A percentile compares a stretch with the other conserved stretches of the same genome.
Evolutionary conservation across 2,888 invertebrate species (phyloP).

Genomic region (Agrochola circellaris): DNA sequence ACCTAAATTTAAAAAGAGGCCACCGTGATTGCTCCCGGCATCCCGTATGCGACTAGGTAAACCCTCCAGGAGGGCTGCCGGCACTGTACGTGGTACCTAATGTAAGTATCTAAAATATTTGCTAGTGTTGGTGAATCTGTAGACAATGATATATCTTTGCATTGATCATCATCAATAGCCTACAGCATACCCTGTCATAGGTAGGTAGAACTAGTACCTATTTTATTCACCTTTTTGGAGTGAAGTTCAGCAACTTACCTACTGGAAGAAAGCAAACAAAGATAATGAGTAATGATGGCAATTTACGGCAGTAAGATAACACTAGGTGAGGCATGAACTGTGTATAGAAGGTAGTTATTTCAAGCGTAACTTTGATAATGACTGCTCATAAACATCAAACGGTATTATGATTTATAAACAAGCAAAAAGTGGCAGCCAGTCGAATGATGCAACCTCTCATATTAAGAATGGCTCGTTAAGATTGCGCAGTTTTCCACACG

Average conservation of each 20-base stretch:
- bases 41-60: no score
- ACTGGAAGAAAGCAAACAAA: constrained; percentile 24
- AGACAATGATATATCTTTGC: neutral
- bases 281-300: constrained; percentile 29
- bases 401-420: constrained; percentile 61
- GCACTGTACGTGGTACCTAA: neutral
- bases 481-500: constrained; percentile 65
- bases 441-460: constrained; percentile 55
- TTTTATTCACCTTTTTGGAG: neutral
- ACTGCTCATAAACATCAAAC: constrained; percentile 51
- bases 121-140: neutral
- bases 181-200: neutral
- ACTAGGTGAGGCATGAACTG: constrained; percentile 29
- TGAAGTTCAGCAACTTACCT: neutral
- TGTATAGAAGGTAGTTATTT: constrained; percentile 34
- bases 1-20: no score
- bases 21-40: no score
- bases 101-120: neutral
- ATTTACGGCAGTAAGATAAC: constrained; percentile 35
- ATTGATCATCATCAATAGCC: neutral
- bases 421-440: constrained; percentile 49
- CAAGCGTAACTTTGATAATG: constrained; percentile 54
- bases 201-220: neutral
- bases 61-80: no score
- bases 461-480: constrained; percentile 58